Evolutionary conservation across 2,888 invertebrate species (phyloP).

Genomic region (Uloborus plumipes): DNA sequence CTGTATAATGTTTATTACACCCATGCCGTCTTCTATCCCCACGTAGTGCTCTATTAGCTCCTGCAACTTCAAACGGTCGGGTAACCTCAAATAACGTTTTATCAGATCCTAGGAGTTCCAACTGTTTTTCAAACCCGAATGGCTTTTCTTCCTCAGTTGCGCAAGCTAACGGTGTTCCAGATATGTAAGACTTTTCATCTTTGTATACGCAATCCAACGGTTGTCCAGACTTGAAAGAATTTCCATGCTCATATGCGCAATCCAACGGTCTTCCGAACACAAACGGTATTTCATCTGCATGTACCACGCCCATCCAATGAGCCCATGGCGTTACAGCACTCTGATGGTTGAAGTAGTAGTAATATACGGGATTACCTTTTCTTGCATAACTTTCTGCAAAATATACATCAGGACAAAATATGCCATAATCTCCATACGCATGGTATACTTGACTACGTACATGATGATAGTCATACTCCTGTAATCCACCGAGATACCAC

Average conservation of each 20-base stretch:
- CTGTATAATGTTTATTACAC: not conserved
- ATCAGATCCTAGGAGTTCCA: too few species aligned
- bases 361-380: slow-evolving; percentile 25
- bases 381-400: slow-evolving; percentile 48
- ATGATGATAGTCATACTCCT: slow-evolving; percentile 3
- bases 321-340: slow-evolving; percentile 25
- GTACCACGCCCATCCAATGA: slow-evolving; percentile 52
- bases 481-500: slow-evolving; percentile 8
- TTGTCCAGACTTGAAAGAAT: too few species aligned
- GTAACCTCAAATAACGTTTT: too few species aligned
- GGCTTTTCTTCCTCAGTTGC: too few species aligned
- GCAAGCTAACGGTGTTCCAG: slow-evolving; percentile 25
- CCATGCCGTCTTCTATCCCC: too few species aligned
- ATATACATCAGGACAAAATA: slow-evolving; percentile 41
- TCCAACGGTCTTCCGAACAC: slow-evolving; percentile 40
- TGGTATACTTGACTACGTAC: slow-evolving; percentile 19
- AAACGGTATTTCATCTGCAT: slow-evolving; percentile 53
- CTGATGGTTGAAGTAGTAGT: slow-evolving; percentile 46
- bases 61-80: too few species aligned
- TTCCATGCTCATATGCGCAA: not conserved
- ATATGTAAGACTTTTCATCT: slow-evolving; percentile 49
- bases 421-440: slow-evolving; percentile 30
- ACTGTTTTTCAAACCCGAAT: too few species aligned
- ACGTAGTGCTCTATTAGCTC: too few species aligned
- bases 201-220: not conserved